Conservation (phyloP, 2,888 invertebrate genomes). For the Lucinisca nassula region DNA sequence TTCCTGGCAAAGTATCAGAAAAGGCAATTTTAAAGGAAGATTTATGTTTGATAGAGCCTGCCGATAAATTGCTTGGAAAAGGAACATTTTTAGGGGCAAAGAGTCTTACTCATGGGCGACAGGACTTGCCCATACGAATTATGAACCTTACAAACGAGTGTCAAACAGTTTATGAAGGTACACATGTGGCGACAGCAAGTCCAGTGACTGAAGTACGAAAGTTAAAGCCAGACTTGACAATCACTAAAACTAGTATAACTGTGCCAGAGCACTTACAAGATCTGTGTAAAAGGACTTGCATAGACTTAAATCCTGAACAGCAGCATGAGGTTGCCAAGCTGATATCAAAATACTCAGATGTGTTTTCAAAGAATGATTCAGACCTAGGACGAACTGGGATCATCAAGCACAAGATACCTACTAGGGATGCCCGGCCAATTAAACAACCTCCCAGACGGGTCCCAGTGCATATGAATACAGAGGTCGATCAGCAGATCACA, state of each 20-base stretch:
- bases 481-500: slow-evolving; percentile 28
- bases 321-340: not conserved
- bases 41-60: slow-evolving; percentile 41
- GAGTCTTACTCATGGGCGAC: slow-evolving; percentile 36
- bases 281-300: not conserved
- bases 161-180: slow-evolving; percentile 42
- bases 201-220: slow-evolving; percentile 7
- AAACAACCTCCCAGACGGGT: slow-evolving; percentile 49
- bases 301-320: not conserved
- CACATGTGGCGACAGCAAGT: slow-evolving; percentile 32
- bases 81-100: slow-evolving; percentile 34
- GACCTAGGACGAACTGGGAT: slow-evolving; percentile 46
- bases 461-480: slow-evolving; percentile 19
- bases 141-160: slow-evolving; percentile 52
- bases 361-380: slow-evolving; percentile 31
- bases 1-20: slow-evolving; percentile 2
- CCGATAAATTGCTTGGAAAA: not conserved
- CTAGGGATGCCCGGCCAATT: slow-evolving; percentile 52
- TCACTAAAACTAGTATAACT: not conserved
- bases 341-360: slow-evolving; percentile 22
- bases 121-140: slow-evolving; percentile 44
- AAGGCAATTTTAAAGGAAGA: not conserved
- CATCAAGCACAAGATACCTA: slow-evolving; percentile 46
- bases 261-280: slow-evolving; percentile 15
- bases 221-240: not conserved